These are phyloP conservation scores for Cassiopea xamachana DNA, from an alignment of 30 jellyfish, hydroid and myxozoan genomes.

Conservation along the genomic window DNA sequence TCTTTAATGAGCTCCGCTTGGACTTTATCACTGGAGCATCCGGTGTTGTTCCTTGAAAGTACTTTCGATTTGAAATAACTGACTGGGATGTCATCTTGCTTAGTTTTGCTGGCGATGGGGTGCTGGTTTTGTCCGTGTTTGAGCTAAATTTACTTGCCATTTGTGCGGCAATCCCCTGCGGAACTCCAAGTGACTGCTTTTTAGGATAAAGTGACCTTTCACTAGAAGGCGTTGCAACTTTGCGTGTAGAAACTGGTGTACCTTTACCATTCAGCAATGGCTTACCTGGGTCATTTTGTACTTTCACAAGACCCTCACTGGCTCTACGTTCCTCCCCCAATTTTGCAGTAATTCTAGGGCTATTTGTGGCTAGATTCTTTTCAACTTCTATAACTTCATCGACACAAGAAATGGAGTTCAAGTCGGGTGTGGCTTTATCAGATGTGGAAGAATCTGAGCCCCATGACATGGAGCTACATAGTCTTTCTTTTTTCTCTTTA, in stretches of 20 bases:
- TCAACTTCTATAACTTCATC: background rate
- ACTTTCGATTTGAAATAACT: slow-evolving; percentile 24
- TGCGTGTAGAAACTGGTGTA: slow-evolving; percentile 19
- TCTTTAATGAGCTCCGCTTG: slow-evolving; percentile 6
- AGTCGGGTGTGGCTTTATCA: slow-evolving; percentile 66
- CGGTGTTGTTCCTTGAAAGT: slow-evolving; percentile 17
- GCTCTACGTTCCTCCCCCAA: background rate
- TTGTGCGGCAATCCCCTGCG: slow-evolving; percentile 97
- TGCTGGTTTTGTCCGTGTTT: slow-evolving; percentile 30
- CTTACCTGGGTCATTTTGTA: background rate
- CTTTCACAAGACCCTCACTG: background rate
- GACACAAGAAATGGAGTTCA: slow-evolving; percentile 1
- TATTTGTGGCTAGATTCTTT: background rate
- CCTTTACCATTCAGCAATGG: background rate
- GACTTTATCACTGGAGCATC: slow-evolving; percentile 15
- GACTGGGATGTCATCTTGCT: slow-evolving; percentile 50
- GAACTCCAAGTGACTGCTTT: slow-evolving; percentile 68
- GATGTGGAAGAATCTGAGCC: slow-evolving; percentile 65
- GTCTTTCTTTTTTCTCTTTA: slow-evolving; percentile 1
- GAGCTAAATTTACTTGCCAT: slow-evolving; percentile 94
- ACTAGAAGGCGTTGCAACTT: slow-evolving; percentile 41
- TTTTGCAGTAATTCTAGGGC: background rate
- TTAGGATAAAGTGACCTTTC: slow-evolving; percentile 51
- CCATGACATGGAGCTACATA: slow-evolving; percentile 34
- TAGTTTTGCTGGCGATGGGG: slow-evolving; percentile 32